Base-by-base conservation (phyloP, 2,797 vertebrate species). In the Myotis daubentonii region DNA sequence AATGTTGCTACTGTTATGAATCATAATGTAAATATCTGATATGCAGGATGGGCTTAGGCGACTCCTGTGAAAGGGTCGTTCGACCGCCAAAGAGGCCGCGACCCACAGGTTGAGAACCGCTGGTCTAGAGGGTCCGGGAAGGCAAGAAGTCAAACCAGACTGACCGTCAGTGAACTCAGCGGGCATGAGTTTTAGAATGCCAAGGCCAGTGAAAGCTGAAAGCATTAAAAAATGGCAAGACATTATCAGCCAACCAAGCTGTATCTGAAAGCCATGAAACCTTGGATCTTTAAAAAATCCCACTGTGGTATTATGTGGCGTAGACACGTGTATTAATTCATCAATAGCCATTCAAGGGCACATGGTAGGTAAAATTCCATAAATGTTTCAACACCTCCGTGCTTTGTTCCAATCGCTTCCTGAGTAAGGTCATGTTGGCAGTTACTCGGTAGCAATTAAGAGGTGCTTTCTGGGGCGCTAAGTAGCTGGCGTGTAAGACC, bases 221-320 rank as follows among this genome's bases (percentile, higher is more conserved):
- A 68, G 49, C 41, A 13, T 82, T 90, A 81, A 65, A 90, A 87
- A 86, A 62, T 5, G 22, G 92, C 81, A 51, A 93, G 81, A 82
- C 25, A 22, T 19, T 53, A 83, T 84, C 65, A 76, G 75, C 80
- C 91, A 87, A 71, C 47, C 55, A 84, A 74, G 44, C 62, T 8
- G 28, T 80, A 53, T 81, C 80, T 76, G 79, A 68, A 85, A 91
- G 90, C 71, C 41, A 49, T 66, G 91, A 15, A 30, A 83, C 22
- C n/a, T 66, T 15, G 38, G 16, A 20, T 83, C 84, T 88, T 72
- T 51, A 55, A 87, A 91, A 91, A 62, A 75, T 68, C 33, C 91
- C 65, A 9, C 79, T n/a, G 72, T 65, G 51, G 2, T 38, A 20
- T 76, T 65, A 60, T 51, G 94, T 11, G 60, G 70, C 41, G 38